These are phyloP conservation scores for Poeciliopsis prolifica DNA, from an alignment of 2,113 vertebrate genomes.

Conservation along the genomic window DNA sequence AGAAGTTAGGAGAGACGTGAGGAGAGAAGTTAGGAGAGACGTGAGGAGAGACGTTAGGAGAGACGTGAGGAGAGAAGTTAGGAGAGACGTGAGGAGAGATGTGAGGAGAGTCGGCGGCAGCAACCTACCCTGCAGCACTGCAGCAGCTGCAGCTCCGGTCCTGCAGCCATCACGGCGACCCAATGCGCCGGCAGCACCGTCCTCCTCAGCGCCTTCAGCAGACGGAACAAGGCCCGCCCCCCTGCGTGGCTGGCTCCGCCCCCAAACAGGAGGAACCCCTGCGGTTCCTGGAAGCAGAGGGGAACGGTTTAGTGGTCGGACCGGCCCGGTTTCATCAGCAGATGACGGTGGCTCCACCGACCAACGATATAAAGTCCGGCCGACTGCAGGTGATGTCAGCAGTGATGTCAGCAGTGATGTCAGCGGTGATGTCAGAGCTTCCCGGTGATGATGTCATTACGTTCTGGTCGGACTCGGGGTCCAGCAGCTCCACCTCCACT, in stretches of 20 bases:
- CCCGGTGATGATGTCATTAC: not conserved
- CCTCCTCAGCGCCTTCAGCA: constrained; percentile 1
- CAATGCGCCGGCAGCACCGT: constrained; percentile 28
- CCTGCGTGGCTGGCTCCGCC: not conserved
- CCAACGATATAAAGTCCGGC: constrained; percentile 8
- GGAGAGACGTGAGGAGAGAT: too few species aligned
- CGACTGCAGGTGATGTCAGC: not conserved
- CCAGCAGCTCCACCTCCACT: constrained; percentile 3
- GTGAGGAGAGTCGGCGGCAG: too few species aligned
- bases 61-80: too few species aligned
- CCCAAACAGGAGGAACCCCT: not conserved
- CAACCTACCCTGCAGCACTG: constrained; percentile 26
- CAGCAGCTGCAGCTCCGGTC: constrained; percentile 31
- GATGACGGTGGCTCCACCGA: constrained; percentile 4
- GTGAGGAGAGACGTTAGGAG: too few species aligned
- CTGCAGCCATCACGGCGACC: constrained; percentile 14
- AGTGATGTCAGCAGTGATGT: not conserved
- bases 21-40: too few species aligned
- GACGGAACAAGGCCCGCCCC: not conserved
- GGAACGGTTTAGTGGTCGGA: not conserved
- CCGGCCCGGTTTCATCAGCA: not conserved
- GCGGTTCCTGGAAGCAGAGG: not conserved
- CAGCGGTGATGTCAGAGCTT: not conserved
- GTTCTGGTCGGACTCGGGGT: not conserved
- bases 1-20: too few species aligned